A percentile compares a stretch with the other conserved stretches of the same genome.
Evolutionary conservation across 2,797 vertebrate species (phyloP).

Genomic region (Periophthalmus magnuspinnatus): DNA sequence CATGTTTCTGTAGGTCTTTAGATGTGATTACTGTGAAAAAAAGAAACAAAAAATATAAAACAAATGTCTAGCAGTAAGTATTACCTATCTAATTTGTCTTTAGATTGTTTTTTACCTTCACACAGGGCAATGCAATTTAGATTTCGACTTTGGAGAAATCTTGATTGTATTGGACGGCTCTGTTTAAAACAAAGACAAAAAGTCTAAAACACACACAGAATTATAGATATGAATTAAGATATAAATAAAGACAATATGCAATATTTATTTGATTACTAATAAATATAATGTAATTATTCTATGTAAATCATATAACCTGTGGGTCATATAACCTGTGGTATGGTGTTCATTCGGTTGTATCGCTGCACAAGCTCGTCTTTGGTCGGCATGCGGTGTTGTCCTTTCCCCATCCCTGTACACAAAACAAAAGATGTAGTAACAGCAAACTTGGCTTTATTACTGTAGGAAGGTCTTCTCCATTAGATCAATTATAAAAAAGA

Average conservation of each 20-base stretch:
- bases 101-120: conserved; percentile 83
- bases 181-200: conserved; percentile 54
- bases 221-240: background rate
- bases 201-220: background rate
- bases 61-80: background rate
- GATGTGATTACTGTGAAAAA: conserved; percentile 91
- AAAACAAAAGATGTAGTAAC: conserved; percentile 30
- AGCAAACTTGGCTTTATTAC: conserved; percentile 23
- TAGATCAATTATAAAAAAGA: background rate
- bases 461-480: conserved; percentile 27
- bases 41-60: conserved; percentile 3
- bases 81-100: background rate
- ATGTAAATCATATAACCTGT: conserved; percentile 79
- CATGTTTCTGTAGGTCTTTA: conserved; percentile 98
- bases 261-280: background rate
- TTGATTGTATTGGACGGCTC: conserved; percentile 96
- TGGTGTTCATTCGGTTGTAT: conserved; percentile 98
- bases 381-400: conserved; percentile 98
- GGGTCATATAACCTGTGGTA: conserved; percentile 89
- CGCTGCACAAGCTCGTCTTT: conserved; percentile 98
- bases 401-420: conserved; percentile 95
- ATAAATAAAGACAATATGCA: no score
- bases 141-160: conserved; percentile 98
- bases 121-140: conserved; percentile 98
- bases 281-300: background rate